Percentiles rank a stretch among this genome's conserved stretches.
Conservation (phyloP, 2,797 vertebrate species). For the Cheirogaleus major region DNA sequence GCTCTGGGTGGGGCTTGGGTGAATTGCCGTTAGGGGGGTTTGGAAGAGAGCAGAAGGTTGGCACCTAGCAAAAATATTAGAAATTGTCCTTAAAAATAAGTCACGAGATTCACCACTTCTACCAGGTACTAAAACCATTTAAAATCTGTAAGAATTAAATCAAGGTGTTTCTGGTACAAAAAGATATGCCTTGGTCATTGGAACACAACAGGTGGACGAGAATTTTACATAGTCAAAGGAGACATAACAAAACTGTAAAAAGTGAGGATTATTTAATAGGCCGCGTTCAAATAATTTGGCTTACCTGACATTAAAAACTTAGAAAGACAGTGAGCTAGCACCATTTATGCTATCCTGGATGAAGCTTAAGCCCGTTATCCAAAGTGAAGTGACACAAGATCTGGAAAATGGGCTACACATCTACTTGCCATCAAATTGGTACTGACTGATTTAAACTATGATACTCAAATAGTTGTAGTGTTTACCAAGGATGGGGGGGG, state of each 20-base stretch:
- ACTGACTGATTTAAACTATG: too few relatives aligned
- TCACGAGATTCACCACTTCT: neutral
- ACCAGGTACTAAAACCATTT: neutral
- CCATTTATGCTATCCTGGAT: too few relatives aligned
- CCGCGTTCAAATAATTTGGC: neutral
- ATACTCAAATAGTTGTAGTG: too few relatives aligned
- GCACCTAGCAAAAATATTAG: neutral
- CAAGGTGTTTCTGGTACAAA: neutral
- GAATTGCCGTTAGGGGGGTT: neutral
- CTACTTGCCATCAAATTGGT: too few relatives aligned
- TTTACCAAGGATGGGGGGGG: too few relatives aligned
- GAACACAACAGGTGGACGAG: neutral
- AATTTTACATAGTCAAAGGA: neutral
- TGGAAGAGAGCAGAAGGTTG: neutral
- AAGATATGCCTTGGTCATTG: neutral
- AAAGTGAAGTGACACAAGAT: too few relatives aligned
- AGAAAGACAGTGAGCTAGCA: neutral
- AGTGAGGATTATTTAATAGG: neutral
- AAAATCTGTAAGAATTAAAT: slow-evolving; percentile 14
- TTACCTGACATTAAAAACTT: neutral
- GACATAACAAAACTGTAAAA: neutral
- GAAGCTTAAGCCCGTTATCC: too few relatives aligned
- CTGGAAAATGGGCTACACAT: too few relatives aligned
- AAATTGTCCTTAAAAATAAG: neutral
- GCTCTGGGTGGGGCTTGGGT: neutral